A percentile compares a stretch with the other conserved stretches of the same genome.
Conservation (phyloP, 1,140 invertebrate species). For the Leptoteleia sp. region DNA sequence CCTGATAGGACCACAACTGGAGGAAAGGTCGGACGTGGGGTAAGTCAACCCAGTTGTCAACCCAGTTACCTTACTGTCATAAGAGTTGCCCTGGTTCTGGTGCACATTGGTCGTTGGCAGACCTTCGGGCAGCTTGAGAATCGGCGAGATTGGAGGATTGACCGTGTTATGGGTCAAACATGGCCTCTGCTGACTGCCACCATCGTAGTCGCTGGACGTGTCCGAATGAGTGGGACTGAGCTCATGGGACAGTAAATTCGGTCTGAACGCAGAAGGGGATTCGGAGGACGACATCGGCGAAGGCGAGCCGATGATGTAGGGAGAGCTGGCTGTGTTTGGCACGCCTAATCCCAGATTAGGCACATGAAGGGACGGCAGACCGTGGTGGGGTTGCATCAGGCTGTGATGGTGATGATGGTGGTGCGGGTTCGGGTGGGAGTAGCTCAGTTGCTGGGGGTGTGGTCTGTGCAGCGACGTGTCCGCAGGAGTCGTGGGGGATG, state of each 20-base stretch:
- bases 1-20: slow-evolving; percentile 69
- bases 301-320: slow-evolving; percentile 45
- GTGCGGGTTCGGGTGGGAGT: slow-evolving; percentile 46
- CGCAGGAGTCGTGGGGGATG: slow-evolving; percentile 14
- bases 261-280: slow-evolving; percentile 50
- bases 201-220: slow-evolving; percentile 78
- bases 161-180: slow-evolving; percentile 17
- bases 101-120: slow-evolving; percentile 32
- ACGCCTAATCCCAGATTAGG: slow-evolving; percentile 65
- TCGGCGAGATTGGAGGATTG: slow-evolving; percentile 26
- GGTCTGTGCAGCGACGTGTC: slow-evolving; percentile 64
- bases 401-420: slow-evolving; percentile 48
- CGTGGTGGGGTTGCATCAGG: slow-evolving; percentile 68
- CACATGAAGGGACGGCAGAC: slow-evolving; percentile 67
- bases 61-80: slow-evolving; percentile 57
- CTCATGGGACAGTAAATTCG: slow-evolving; percentile 61
- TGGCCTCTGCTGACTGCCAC: slow-evolving; percentile 28
- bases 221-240: slow-evolving; percentile 74
- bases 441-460: slow-evolving; percentile 57
- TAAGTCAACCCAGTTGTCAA: too few relatives aligned
- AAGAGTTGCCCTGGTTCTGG: slow-evolving; percentile 48
- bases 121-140: slow-evolving; percentile 8
- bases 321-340: slow-evolving; percentile 50
- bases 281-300: slow-evolving; percentile 59
- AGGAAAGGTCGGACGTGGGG: slow-evolving; percentile 63